Evolutionary conservation across 1,140 invertebrate genomes (phyloP).

Genomic region (Drosophila subobscura): DNA sequence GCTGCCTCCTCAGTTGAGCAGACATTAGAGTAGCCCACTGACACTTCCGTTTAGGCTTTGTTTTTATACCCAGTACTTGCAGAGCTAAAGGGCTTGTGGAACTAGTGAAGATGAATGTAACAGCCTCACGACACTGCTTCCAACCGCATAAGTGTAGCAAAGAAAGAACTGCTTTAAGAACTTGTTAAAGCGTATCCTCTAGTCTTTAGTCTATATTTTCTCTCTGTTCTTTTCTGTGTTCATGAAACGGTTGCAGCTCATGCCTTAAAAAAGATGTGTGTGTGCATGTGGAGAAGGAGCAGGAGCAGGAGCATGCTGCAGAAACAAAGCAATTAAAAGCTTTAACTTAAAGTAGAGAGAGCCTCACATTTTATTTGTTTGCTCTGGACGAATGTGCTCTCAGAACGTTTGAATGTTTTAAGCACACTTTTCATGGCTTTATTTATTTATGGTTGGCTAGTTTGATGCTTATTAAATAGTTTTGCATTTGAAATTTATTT

Average conservation of each 20-base stretch:
- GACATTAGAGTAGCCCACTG: slow-evolving; percentile 68
- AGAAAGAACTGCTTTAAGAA: too few relatives aligned
- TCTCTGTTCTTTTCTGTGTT: slow-evolving; percentile 35
- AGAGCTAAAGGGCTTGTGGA: too few relatives aligned
- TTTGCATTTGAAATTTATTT: slow-evolving; percentile 71
- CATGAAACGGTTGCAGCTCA: slow-evolving; percentile 36
- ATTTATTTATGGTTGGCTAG: slow-evolving; percentile 68
- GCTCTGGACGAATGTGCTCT: neutral
- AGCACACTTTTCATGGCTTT: slow-evolving; percentile 48
- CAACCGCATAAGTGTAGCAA: too few relatives aligned
- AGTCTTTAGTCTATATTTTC: slow-evolving; percentile 13
- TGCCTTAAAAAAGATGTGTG: slow-evolving; percentile 3
- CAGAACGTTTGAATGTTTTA: neutral
- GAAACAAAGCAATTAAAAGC: slow-evolving; percentile 78
- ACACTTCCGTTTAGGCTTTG: slow-evolving; percentile 75
- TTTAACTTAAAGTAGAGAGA: slow-evolving; percentile 58
- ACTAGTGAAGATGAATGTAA: too few relatives aligned
- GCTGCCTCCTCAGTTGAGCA: slow-evolving; percentile 60
- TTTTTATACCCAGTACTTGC: slow-evolving; percentile 30
- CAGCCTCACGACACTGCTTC: too few relatives aligned
- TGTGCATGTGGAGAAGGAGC: neutral
- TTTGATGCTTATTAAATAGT: slow-evolving; percentile 79
- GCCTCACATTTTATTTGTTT: slow-evolving; percentile 29
- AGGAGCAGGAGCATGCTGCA: slow-evolving; percentile 22
- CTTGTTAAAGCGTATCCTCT: too few relatives aligned